Base-by-base conservation (phyloP, 2,797 vertebrate genomes). In the Lindbergichthys nudifrons region DNA sequence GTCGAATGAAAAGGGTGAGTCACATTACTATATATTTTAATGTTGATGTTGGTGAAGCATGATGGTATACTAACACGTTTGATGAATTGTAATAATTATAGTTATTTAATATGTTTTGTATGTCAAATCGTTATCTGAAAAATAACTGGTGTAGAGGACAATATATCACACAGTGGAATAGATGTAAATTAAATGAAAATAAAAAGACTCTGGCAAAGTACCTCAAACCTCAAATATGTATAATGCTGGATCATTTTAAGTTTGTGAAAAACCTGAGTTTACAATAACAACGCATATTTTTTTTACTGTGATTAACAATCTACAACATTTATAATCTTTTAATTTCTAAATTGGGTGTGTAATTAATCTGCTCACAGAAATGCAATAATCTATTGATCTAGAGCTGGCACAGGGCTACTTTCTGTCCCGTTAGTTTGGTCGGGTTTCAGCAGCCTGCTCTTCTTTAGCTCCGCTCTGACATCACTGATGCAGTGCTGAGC, bases 401-500 rank as follows among this genome's bases (percentile, higher is more conserved):
- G 36, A 63, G 0, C 41, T 26, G 9, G 47, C 7, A 0, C 16
- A 47, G 0, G 3, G 12, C 67, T 59, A 0, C 66, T 26, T 0
- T 18, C 48, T 71, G 8, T 48, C 50, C 30, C 0, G 3, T 47
- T 19, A 23, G 60, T 39, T 71, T 46, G 21, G 0, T 77, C 46
- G 1, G 13, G 23, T 57, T 79, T 71, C 58, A 50, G 73, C 81
- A 36, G 69, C 14, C 26, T 14, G 47, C 74, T 82, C 50, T 5
- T 70, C 71, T 32, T 21, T 1, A 23, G 58, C 80, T 79, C 51
- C 18, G 50, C 76, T 80, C 61, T 93, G 92, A 93, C 91, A 82
- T 93, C 92, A 92, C 81, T 77, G 77, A 79, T 86, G 88, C 89
- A 89, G 83, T 75, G 60, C 68, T 15, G 70, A 73, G 15, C 3